phyloP scores from a whole-genome alignment of 1,140 invertebrate genomes.

The Papilio polyxenes region DNA sequence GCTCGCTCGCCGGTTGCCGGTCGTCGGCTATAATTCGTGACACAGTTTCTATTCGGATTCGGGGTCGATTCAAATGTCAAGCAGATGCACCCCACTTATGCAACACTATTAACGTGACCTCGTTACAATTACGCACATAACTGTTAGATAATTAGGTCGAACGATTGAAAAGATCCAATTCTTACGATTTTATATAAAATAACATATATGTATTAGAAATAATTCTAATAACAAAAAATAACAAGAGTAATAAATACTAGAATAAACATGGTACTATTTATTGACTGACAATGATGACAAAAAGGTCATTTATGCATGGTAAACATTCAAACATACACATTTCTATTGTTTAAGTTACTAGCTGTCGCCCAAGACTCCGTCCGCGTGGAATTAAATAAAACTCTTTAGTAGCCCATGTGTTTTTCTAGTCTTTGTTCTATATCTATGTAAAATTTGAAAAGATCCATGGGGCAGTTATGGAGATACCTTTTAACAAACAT shows the following conservation, averaged over 20 bases:
- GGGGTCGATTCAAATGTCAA: slow-evolving; percentile 80
- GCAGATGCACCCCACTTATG: slow-evolving; percentile 79
- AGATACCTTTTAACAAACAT: too few species aligned
- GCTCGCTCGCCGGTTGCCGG: slow-evolving; percentile 63
- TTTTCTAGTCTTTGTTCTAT: too few species aligned
- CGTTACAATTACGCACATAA: slow-evolving; percentile 63
- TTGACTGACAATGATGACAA: neutral
- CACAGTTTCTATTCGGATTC: slow-evolving; percentile 80
- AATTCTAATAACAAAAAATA: neutral
- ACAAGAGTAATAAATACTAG: neutral
- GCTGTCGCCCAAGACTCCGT: too few species aligned
- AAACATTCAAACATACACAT: neutral
- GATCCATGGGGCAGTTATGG: too few species aligned
- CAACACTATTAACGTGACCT: slow-evolving; percentile 70
- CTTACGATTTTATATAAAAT: too few species aligned
- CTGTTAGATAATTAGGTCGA: slow-evolving; percentile 58
- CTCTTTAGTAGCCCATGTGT: too few species aligned
- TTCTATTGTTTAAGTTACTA: neutral
- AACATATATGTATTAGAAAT: neutral
- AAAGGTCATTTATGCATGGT: neutral
- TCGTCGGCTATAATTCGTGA: slow-evolving; percentile 63
- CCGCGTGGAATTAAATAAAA: too few species aligned
- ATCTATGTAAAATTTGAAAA: too few species aligned
- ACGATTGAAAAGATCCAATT: slow-evolving; percentile 31
- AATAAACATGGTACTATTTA: neutral